Evolutionary conservation across 2,113 vertebrate genomes (phyloP).

Genomic region (Passer montanus): DNA sequence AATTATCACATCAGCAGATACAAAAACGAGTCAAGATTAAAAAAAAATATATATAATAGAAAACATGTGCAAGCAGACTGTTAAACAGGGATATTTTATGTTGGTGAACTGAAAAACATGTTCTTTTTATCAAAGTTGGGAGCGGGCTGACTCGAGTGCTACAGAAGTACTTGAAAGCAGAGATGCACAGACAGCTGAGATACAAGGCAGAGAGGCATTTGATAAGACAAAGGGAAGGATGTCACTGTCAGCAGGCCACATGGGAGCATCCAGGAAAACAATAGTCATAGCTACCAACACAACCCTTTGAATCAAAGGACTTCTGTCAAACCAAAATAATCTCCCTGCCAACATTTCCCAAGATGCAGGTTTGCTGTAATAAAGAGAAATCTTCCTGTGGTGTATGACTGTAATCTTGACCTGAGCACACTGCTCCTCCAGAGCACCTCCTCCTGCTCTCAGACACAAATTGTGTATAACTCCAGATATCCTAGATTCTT

Average conservation of each 20-base stretch:
- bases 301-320: background rate
- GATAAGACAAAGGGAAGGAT: background rate
- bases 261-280: background rate
- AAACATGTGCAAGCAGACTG: background rate
- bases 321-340: background rate
- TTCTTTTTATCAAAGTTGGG: background rate
- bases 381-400: background rate
- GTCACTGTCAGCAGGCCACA: background rate
- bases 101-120: background rate
- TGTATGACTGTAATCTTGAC: background rate
- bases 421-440: background rate
- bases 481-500: background rate
- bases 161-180: background rate
- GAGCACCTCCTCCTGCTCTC: background rate
- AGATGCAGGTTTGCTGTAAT: background rate
- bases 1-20: background rate
- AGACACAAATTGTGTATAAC: background rate
- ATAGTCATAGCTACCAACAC: background rate
- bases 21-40: background rate
- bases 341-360: background rate
- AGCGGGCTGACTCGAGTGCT: accelerated
- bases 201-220: background rate
- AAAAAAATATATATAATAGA: background rate
- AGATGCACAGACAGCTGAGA: background rate
- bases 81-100: background rate